Conservation (phyloP, 2,888 invertebrate genomes). For the Tetragnatha montana region DNA sequence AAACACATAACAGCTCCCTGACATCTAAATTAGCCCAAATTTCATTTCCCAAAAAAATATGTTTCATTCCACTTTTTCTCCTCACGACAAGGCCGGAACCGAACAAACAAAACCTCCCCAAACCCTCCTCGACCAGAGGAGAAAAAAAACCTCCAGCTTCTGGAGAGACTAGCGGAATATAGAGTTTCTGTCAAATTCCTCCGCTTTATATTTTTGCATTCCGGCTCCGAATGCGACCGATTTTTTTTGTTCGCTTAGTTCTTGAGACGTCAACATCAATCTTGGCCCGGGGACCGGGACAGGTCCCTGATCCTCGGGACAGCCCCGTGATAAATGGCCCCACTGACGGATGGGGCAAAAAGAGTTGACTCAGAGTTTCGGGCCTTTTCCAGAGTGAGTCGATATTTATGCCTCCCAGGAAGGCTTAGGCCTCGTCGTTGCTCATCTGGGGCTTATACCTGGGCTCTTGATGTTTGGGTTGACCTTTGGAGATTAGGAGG, state of each 20-base stretch:
- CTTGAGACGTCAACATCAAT: conserved; percentile 60
- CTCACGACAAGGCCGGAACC: background rate
- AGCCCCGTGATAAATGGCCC: conserved; percentile 58
- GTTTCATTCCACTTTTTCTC: background rate
- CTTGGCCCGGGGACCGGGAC: conserved; percentile 48
- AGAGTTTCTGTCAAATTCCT: conserved; percentile 50
- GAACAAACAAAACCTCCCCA: background rate
- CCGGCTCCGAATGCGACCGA: conserved; percentile 32
- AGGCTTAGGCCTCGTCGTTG: conserved; percentile 32
- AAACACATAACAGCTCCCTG: background rate
- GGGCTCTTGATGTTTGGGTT: conserved; percentile 11
- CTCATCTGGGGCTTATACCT: conserved; percentile 29
- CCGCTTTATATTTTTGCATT: conserved; percentile 46
- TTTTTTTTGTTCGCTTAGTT: conserved; percentile 21
- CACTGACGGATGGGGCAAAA: conserved; percentile 27
- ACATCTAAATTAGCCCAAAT: background rate
- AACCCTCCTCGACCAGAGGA: background rate
- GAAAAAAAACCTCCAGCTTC: background rate
- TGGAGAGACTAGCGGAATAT: conserved; percentile 31
- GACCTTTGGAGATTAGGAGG: background rate
- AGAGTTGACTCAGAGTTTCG: conserved; percentile 42
- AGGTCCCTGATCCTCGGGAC: conserved; percentile 61
- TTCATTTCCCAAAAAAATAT: background rate
- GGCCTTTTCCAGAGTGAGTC: conserved; percentile 25
- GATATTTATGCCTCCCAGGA: conserved; percentile 43